Conservation (phyloP, 2,113 vertebrate genomes). For the Manacus vitellinus region DNA sequence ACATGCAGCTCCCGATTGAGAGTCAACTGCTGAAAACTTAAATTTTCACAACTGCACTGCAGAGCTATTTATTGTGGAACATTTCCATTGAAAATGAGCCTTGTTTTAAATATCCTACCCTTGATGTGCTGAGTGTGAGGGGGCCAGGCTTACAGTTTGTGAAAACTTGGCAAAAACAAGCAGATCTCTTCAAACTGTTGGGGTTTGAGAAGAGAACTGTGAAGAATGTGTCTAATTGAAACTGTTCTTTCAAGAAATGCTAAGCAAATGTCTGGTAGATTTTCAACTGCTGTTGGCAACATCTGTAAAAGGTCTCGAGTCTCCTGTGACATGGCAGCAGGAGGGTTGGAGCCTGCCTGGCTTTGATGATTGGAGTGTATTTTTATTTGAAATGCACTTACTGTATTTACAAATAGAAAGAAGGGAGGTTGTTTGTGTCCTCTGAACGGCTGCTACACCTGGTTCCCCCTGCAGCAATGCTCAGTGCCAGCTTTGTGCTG, state of each 20-base stretch:
- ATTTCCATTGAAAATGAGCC: neutral
- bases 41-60: neutral
- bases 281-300: slow-evolving; percentile 1
- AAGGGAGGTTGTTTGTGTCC: neutral
- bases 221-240: neutral
- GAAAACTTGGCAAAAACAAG: neutral
- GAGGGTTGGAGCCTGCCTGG: neutral
- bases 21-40: neutral
- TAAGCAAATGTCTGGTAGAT: neutral
- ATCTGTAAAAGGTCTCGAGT: neutral
- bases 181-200: slow-evolving; percentile 36
- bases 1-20: neutral
- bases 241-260: neutral
- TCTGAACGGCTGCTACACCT: neutral
- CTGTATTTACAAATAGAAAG: neutral
- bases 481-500: rapidly evolving
- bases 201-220: neutral
- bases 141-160: neutral
- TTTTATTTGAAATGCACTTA: neutral
- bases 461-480: neutral
- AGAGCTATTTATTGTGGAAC: neutral
- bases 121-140: neutral
- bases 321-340: neutral
- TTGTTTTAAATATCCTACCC: neutral
- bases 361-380: neutral